Conservation (phyloP, 2,797 vertebrate species). For the Orestias chungarensis region DNA sequence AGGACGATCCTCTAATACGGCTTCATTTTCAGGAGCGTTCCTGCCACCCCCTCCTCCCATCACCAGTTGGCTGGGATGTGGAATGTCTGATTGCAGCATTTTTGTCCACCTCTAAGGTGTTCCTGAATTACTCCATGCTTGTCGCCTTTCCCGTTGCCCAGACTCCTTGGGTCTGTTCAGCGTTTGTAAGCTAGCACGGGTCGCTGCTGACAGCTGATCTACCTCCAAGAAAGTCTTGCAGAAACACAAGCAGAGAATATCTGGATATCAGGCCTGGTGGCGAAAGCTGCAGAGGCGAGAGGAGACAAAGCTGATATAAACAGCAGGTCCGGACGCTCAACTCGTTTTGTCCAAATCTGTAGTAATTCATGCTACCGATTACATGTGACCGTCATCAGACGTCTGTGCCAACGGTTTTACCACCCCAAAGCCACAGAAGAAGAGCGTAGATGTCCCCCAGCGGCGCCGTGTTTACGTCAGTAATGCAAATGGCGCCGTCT, state of each 20-base stretch:
- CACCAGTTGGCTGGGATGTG: conserved; percentile 20
- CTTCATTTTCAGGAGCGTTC: too few species aligned
- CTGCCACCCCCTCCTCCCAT: not conserved
- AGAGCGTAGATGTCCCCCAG: too few species aligned
- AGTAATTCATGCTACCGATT: too few species aligned
- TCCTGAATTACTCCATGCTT: conserved; percentile 17
- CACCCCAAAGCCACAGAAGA: too few species aligned
- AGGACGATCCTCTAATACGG: too few species aligned
- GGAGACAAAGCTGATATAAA: not conserved
- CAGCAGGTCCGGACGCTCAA: too few species aligned
- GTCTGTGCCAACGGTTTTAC: too few species aligned
- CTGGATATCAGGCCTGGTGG: not conserved
- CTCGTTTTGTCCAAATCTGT: too few species aligned
- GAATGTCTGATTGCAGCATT: conserved; percentile 63
- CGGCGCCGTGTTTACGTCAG: too few species aligned
- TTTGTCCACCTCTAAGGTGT: conserved; percentile 52
- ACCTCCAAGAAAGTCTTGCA: conserved; percentile 64
- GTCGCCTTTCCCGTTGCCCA: conserved; percentile 31
- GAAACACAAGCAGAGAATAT: conserved; percentile 21
- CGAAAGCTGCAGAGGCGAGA: not conserved
- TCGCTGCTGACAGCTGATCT: conserved; percentile 57
- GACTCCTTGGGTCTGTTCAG: conserved; percentile 46
- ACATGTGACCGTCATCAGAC: too few species aligned
- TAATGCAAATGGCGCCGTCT: too few species aligned
- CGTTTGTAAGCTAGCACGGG: conserved; percentile 58